A percentile compares a stretch with the other conserved stretches of the same genome.
Evolutionary conservation across 2,113 vertebrate species (phyloP).

Genomic region (Pollachius pollachius): DNA sequence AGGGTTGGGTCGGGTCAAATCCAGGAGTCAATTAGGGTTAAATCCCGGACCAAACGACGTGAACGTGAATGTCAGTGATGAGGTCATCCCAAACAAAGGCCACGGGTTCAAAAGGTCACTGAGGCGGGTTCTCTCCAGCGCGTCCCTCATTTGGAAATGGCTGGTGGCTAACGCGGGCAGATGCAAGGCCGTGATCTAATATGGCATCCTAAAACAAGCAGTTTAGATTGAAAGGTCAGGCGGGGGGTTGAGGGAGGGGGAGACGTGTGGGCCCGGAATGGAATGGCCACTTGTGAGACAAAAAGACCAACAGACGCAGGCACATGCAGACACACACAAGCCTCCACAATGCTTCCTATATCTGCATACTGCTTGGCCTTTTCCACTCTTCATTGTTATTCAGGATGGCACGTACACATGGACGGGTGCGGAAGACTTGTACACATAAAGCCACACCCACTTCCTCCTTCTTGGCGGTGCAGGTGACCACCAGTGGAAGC

Average conservation of each 20-base stretch:
- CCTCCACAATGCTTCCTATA: not conserved
- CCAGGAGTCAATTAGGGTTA: conserved; percentile 43
- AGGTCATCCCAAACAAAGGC: conserved; percentile 65
- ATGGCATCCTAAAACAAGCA: conserved; percentile 71
- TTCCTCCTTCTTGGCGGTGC: not conserved
- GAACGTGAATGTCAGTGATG: conserved; percentile 55
- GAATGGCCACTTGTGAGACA: not conserved
- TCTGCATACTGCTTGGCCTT: too few relatives aligned
- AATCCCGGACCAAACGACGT: conserved; percentile 51
- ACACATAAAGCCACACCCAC: conserved; percentile 9
- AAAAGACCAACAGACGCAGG: conserved; percentile 18
- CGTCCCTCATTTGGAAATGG: conserved; percentile 44
- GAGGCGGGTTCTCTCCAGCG: conserved; percentile 46
- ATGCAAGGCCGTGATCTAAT: conserved; percentile 56
- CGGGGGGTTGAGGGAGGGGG: conserved; percentile 56
- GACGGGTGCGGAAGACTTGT: not conserved
- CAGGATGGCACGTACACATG: not conserved
- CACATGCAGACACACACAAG: conserved; percentile 4
- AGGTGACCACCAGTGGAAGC: not conserved
- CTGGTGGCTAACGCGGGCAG: conserved; percentile 39
- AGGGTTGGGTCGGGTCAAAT: conserved; percentile 4
- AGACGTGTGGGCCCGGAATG: conserved; percentile 50
- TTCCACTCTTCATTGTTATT: too few relatives aligned
- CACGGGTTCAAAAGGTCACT: conserved; percentile 60
- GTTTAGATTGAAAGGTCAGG: conserved; percentile 72